Base-by-base conservation (phyloP, 2,888 invertebrate species). In the Hypselothyrea guttata region DNA sequence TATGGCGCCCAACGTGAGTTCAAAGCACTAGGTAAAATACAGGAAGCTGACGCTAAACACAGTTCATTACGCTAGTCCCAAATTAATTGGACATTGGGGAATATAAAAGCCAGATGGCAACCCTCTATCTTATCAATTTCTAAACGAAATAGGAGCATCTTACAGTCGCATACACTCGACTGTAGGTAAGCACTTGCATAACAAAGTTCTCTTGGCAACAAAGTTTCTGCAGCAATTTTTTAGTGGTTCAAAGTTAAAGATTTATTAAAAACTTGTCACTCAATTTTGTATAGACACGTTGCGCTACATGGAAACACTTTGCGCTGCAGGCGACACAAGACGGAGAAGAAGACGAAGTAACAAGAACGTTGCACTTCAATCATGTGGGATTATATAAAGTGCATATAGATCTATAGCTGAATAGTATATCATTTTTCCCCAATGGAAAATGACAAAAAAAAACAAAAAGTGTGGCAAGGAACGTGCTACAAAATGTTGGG, bases 361-460 rank as follows among this genome's bases (percentile, higher is more conserved):
- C 35, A 55, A 44, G 34, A 52, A 18, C 4, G 7, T 55, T 51
- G 51, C 55, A 72, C 61, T 72, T 68, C 69, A 68, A 72, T 69
- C 69, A 67, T 55, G n/a, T 13, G 15, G 55, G 73, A 67, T 72
- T 55, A 44, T 37, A 31, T 48, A 22, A 22, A 22, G 33, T 47
- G 64, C 37, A 13, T 31, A 34, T 16, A 15, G 18, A 38, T 15
- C n/a, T n/a, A n/a, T n/a, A n/a, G n/a, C 9, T 8, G 22, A 27
- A 45, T 22, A 22, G 34, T 59, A 35, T 63, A 58, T 65, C 66
- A 68, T 58, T 38, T 71, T 58, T 27, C 30, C 30, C 8, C 16
- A 30, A 11, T 40, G 38, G 30, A 38, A 22, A 22, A 22, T 22
- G n/a, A n/a, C n/a, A n/a, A n/a, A n/a, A n/a, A 22, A 22, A 22